A percentile compares a stretch with the other conserved stretches of the same genome.
phyloP scores from a whole-genome alignment of 2,797 vertebrate species.

The Dryobates pubescens region DNA sequence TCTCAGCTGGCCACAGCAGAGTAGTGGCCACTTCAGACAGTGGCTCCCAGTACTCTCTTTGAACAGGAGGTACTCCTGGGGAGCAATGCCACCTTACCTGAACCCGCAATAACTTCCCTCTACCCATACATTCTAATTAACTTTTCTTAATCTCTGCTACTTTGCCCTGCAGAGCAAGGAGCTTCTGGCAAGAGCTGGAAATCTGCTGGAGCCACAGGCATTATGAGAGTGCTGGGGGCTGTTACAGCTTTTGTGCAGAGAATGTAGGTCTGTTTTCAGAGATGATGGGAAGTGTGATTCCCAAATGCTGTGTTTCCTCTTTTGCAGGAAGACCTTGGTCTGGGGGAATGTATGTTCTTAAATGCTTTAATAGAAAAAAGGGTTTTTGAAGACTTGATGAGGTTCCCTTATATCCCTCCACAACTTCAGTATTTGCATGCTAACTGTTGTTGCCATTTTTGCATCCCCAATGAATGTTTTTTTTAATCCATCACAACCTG shows the following conservation, averaged over 20 bases:
- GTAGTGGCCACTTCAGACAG: not conserved
- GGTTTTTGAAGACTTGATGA: not conserved
- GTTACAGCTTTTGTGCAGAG: not conserved
- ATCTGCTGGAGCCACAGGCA: not conserved
- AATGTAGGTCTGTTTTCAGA: not conserved
- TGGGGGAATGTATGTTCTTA: not conserved
- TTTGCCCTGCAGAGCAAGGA: not conserved
- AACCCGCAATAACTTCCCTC: not conserved
- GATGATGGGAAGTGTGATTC: fast-evolving
- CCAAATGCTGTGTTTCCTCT: not conserved
- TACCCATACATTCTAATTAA: not conserved
- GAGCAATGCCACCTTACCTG: not conserved
- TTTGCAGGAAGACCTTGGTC: not conserved
- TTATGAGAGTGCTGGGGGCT: not conserved
- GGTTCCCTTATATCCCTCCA: not conserved
- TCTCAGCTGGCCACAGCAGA: not conserved
- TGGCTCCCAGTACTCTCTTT: not conserved
- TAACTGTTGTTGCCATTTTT: not conserved
- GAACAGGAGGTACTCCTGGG: not conserved
- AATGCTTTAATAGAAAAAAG: not conserved
- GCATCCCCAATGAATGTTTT: not conserved
- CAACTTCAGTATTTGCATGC: not conserved
- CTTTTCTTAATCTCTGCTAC: not conserved
- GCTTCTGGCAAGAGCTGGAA: not conserved
- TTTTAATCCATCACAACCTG: not conserved